These are phyloP conservation scores for Psettodes erumei DNA, from an alignment of 2,113 vertebrate species.

Conservation along the genomic window DNA sequence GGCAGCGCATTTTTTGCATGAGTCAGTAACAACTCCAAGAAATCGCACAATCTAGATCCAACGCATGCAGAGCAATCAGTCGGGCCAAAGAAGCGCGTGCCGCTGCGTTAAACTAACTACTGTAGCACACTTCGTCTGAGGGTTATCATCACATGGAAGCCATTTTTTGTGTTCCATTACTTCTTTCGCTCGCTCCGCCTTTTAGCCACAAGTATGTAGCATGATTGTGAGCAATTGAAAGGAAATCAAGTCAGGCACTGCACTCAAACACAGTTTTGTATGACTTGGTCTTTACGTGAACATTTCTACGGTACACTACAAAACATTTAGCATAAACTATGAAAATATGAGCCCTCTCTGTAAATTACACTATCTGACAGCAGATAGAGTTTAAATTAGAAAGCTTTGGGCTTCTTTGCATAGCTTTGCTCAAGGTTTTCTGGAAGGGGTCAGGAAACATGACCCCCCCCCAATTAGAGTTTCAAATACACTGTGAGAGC, in stretches of 20 bases:
- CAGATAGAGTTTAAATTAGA: too few relatives aligned
- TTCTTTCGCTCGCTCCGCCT: neutral
- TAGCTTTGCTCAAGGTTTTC: too few relatives aligned
- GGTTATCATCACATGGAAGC: neutral
- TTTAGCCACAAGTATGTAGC: neutral
- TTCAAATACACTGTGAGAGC: too few relatives aligned
- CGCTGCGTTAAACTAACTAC: neutral
- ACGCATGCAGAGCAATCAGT: neutral
- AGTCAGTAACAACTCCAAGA: conserved; percentile 49
- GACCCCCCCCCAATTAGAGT: too few relatives aligned
- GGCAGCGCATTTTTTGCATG: conserved; percentile 23
- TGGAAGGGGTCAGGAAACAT: too few relatives aligned
- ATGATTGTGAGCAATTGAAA: neutral
- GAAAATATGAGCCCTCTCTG: too few relatives aligned
- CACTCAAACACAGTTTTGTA: neutral
- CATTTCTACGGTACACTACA: neutral
- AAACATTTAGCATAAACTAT: too few relatives aligned
- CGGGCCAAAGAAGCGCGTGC: neutral
- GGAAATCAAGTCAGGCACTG: neutral
- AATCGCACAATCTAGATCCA: conserved; percentile 22
- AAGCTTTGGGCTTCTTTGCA: too few relatives aligned
- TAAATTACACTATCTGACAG: too few relatives aligned
- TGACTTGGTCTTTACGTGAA: neutral
- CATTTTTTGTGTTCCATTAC: neutral
- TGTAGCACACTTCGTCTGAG: too few relatives aligned